Evolutionary conservation across 2,113 vertebrate genomes (phyloP).

Genomic region (Ceratotherium simum): DNA sequence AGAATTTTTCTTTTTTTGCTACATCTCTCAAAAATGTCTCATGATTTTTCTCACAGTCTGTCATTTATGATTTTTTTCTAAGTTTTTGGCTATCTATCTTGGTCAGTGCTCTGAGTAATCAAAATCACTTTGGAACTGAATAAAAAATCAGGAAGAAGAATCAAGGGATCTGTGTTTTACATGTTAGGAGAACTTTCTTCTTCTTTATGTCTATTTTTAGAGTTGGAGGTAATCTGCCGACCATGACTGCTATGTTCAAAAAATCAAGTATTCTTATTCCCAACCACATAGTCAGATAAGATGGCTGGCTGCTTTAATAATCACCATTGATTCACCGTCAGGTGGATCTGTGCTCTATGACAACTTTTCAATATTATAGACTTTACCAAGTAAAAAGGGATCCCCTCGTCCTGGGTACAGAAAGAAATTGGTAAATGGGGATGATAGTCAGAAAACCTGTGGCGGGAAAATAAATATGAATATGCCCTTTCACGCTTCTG

Average conservation of each 20-base stretch:
- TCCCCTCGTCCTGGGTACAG: not conserved
- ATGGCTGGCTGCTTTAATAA: not conserved
- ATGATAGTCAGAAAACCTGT: not conserved
- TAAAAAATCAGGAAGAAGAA: not conserved
- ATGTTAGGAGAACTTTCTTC: not conserved
- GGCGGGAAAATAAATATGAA: not conserved
- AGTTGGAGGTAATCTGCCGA: not conserved
- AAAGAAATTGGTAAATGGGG: not conserved
- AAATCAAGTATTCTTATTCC: not conserved
- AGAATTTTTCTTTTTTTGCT: not conserved
- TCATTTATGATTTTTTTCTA: not conserved
- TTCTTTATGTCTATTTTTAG: not conserved
- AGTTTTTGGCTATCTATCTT: not conserved
- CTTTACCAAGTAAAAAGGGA: slow-evolving; percentile 18
- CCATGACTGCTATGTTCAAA: not conserved
- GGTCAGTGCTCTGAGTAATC: not conserved
- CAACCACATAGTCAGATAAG: not conserved
- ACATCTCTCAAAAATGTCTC: not conserved
- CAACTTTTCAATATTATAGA: slow-evolving; percentile 45
- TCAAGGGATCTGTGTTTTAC: not conserved
- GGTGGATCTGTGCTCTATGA: not conserved
- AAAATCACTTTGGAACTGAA: not conserved
- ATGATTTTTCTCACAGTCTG: not conserved
- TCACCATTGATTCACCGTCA: slow-evolving; percentile 53
- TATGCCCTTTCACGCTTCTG: not conserved